Evolutionary conservation across 2,113 vertebrate species (phyloP), one percentile per base, ranked within the genome.

Genomic region (Nematolebias whitei): DNA sequence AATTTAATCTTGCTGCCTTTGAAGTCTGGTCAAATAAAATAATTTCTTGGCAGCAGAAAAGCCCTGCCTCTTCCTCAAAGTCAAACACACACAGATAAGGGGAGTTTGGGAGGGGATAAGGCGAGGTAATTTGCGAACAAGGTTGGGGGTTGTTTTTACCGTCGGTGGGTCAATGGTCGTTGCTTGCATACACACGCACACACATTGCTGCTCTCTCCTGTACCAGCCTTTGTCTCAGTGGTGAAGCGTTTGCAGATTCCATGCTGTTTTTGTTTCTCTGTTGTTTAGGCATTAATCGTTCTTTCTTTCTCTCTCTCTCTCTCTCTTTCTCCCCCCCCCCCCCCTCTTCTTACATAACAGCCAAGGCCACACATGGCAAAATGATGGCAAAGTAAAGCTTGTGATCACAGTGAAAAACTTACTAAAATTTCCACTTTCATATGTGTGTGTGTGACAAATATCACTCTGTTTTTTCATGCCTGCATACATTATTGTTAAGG

Each of bases 201-300:
- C 6, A 18, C 55, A 29, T 35, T 47, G 52, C 78, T 6, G 19
- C 40, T 75, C 60, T 65, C 71, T 80, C 51, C 74, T 54, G 79
- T 60, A 40, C 20, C 54, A 49, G 63, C 82, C 74, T 89, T 90
- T 91, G 90, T 92, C 53, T 84, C 26, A 0, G 53, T 59, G 78
- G 55, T 88, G 81, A 90, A 90, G 78, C 68, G 79, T 89, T 84
- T 82, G 90, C 90, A 92, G 84, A 92, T 92, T 92, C 90, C 89
- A 80, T 64, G 35, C 76, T 69, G 75, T 83, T 63, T 87, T 85
- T 90, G 80, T 85, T 84, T 67, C 68, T 79, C 60, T 74, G 67
- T 68, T 74, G 64, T 74, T 65, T 44, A 5, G 53, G 53, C 50
- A 24, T 63, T 44, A 53, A n/a, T 65, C 48, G 45, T 39, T 23